Evolutionary conservation across 2,888 invertebrate genomes (phyloP), one percentile per base, ranked within the genome.

Genomic region (Ormyrus rosae): DNA sequence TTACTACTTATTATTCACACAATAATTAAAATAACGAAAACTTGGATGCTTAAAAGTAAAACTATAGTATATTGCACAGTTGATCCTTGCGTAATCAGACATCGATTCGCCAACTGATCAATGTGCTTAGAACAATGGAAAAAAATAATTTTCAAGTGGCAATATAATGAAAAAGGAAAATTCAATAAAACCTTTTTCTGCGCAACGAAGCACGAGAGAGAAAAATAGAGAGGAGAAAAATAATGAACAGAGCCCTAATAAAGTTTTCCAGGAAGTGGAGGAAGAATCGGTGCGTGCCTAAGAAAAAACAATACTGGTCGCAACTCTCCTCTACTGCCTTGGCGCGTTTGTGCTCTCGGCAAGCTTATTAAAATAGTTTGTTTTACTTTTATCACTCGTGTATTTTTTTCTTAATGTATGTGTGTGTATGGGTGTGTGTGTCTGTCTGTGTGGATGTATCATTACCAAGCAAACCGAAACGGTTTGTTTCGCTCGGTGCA

Each of bases 301-400:
- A 77, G 64, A 73, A 79, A 79, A 81, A 81, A 81, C 69, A 81
- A 81, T 81, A 83, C 79, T 83, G 76, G 61, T 79, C 72, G 76
- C 81, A 73, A 73, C 73, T 72, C 68, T 72, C 72, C 72, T 80
- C 77, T 73, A 72, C 76, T 77, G 73, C 73, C 77, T 82, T 51
- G 67, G 68, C 75, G 71, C 45, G 73, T 80, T 82, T 81, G 81
- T 83, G 81, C 81, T 81, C 55, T 81, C 60, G 73, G 76, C 81
- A 81, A 81, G 78, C 81, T 81, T 83, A 83, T 76, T 81, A 83
- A 83, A 83, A 82, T 82, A 82, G 56, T 80, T 78, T 79, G 61
- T 68, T 75, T 79, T 58, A 51, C 46, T 78, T 75, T 76, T 76
- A 81, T 76, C 64, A 71, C 68, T 78, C 58, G 45, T 75, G 51